These are phyloP conservation scores for Papilio xuthus DNA, from an alignment of 1,140 invertebrate genomes.

Conservation along the genomic window DNA sequence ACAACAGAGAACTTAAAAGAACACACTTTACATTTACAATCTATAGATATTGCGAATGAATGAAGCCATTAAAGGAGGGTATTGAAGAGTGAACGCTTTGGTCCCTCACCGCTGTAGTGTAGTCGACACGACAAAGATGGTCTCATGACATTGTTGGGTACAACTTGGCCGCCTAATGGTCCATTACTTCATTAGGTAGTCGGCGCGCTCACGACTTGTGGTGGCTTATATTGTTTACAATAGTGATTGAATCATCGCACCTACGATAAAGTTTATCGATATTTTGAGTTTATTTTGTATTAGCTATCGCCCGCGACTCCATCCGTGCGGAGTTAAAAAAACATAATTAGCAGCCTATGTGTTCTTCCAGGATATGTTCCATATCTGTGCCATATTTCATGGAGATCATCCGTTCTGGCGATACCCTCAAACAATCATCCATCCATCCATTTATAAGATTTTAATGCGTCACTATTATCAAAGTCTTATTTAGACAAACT, in stretches of 20 bases:
- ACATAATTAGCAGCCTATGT: too few relatives aligned
- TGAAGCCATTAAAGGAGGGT: constrained; percentile 26
- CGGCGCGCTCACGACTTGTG: constrained; percentile 15
- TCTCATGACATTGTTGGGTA: constrained; percentile 29
- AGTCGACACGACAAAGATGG: constrained; percentile 34
- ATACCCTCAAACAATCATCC: too few relatives aligned
- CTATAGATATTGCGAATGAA: constrained; percentile 20
- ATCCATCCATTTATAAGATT: too few relatives aligned
- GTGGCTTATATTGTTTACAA: background rate
- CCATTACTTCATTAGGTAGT: constrained; percentile 34
- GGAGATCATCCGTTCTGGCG: too few relatives aligned
- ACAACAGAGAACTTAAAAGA: background rate
- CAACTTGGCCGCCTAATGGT: constrained; percentile 32
- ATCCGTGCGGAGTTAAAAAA: too few relatives aligned
- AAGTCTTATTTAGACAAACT: too few relatives aligned
- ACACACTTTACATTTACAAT: background rate
- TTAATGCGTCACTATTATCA: too few relatives aligned
- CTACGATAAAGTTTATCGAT: constrained; percentile 4
- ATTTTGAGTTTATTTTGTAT: background rate
- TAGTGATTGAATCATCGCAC: background rate
- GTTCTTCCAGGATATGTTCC: too few relatives aligned
- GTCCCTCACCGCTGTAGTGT: background rate
- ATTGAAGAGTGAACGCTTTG: constrained; percentile 32
- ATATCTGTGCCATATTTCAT: too few relatives aligned
- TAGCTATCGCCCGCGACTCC: too few relatives aligned